Evolutionary conservation across 2,797 vertebrate genomes (phyloP), one percentile per base, ranked within the genome.

Genomic region (Sebastes glaucus): DNA sequence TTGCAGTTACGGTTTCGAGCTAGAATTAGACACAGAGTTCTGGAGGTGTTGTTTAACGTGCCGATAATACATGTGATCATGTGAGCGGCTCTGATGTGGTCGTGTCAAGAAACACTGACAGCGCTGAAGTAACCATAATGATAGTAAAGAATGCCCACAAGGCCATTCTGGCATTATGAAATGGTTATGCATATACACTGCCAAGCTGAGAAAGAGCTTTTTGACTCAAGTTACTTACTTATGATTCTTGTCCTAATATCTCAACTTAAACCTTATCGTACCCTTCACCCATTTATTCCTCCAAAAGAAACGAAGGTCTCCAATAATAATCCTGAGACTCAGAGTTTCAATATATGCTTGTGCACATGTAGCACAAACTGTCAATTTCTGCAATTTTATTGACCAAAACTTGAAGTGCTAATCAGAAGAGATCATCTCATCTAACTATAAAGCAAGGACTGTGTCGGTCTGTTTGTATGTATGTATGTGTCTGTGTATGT

Each of bases 41-140:
- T 75, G 61, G 79, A 77, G 64, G 76, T 85, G 87, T 79, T 81
- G 81, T 76, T 79, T 74, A 82, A 85, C 46, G 13, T 81, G 33
- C n/a, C 13, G 42, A 81, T 85, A 79, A 78, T 78, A 66, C 20
- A 42, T 63, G 69, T 28, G 61, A 83, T 78, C 67, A 60, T 49
- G 35, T 27, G 46, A 46, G 13, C 57, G 16, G 20, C 63, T 79
- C 28, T 84, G 53, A 80, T 84, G 84, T 89, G 82, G 88, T 52
- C 6, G 13, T 11, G 28, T 78, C 57, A 27, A 49, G 38, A 78
- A 77, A 71, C 38, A 70, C 55, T 16, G 72, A 78, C 71, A 65
- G 68, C 62, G 42, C 56, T 82, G 46, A 63, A 70, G 52, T 57
- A 27, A 73, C 82, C 64, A 38, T 76, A 80, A 87, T 84, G 67